Evolutionary conservation across 1,140 invertebrate genomes (phyloP).

Genomic region (Acromyrmex heyeri): DNA sequence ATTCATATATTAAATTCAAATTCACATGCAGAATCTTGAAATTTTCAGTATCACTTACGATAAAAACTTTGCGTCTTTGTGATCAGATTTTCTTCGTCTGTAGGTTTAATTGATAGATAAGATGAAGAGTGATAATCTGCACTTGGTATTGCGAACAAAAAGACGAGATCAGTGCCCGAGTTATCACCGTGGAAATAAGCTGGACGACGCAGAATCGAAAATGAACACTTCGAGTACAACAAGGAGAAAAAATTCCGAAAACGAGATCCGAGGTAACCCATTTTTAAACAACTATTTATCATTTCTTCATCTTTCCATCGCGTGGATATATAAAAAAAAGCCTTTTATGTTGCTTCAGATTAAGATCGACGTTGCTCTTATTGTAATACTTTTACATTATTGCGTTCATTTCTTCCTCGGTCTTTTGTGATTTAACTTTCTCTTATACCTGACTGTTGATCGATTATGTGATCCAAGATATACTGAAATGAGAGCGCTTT

Average conservation of each 20-base stretch:
- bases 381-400: not conserved
- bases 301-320: not conserved
- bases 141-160: conserved; percentile 40
- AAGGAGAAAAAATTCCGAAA: conserved; percentile 11
- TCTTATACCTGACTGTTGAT: not conserved
- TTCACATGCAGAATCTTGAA: not conserved
- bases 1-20: not conserved
- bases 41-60: conserved; percentile 24
- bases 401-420: not conserved
- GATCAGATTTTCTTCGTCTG: conserved; percentile 36
- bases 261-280: conserved; percentile 65
- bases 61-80: conserved; percentile 28
- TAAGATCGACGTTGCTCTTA: not conserved
- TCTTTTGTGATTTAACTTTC: not conserved
- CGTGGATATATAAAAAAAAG: not conserved
- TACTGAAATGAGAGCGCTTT: not conserved
- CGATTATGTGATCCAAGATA: not conserved
- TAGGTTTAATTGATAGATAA: conserved; percentile 65
- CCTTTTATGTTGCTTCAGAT: not conserved
- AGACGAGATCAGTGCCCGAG: conserved; percentile 52
- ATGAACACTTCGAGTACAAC: conserved; percentile 6
- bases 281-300: not conserved
- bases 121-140: conserved; percentile 20
- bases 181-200: conserved; percentile 42
- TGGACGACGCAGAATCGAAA: not conserved